Conservation (phyloP, 2,888 invertebrate genomes). For the Apantesis nais region DNA sequence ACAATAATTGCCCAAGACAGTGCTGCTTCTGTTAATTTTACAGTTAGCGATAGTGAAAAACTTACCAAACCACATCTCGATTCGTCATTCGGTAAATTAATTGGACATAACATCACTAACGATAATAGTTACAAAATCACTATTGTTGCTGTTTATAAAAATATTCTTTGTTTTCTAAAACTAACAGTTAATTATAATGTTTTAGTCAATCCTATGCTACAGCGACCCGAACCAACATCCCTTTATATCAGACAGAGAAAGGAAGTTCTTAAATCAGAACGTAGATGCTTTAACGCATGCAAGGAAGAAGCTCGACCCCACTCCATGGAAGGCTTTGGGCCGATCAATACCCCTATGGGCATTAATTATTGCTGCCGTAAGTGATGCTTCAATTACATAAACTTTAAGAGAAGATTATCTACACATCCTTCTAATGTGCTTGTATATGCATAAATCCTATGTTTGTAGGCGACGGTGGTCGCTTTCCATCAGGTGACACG, state of each 20-base stretch:
- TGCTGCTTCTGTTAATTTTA: not conserved
- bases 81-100: too few relatives aligned
- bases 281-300: slow-evolving; percentile 80
- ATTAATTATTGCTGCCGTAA: slow-evolving; percentile 88
- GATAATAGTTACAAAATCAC: too few relatives aligned
- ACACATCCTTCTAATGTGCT: not conserved
- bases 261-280: slow-evolving; percentile 84
- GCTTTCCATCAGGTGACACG: too few relatives aligned
- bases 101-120: too few relatives aligned
- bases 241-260: slow-evolving; percentile 82
- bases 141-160: too few relatives aligned
- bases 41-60: not conserved
- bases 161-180: not conserved
- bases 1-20: too few relatives aligned
- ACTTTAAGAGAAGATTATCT: not conserved
- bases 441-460: not conserved
- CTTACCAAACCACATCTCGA: not conserved
- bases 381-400: slow-evolving; percentile 46
- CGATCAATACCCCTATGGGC: slow-evolving; percentile 89
- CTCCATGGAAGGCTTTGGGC: slow-evolving; percentile 89
- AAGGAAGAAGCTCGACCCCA: slow-evolving; percentile 80
- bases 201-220: slow-evolving; percentile 77
- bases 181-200: slow-evolving; percentile 21
- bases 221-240: slow-evolving; percentile 84
- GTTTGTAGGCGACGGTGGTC: too few relatives aligned